Conservation (phyloP, 92 coral and sea anemone genomes). For the Plumapathes pennacea region DNA sequence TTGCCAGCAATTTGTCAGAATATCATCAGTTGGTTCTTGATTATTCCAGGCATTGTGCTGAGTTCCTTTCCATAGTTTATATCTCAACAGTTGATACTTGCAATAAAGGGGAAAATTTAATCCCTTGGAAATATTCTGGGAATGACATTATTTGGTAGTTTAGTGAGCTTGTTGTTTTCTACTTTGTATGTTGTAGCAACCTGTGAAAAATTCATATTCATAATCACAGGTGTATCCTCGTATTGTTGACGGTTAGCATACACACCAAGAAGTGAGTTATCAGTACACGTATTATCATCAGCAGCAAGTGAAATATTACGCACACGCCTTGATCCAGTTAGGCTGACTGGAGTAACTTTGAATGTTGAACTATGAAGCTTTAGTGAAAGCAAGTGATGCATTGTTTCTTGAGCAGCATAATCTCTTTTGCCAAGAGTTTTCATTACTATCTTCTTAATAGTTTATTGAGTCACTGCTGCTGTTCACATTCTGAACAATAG, state of each 20-base stretch:
- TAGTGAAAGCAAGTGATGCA: conserved; percentile 63
- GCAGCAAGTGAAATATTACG: conserved; percentile 12
- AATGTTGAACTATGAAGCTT: conserved; percentile 59
- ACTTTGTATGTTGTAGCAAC: conserved; percentile 62
- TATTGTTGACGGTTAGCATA: conserved; percentile 57
- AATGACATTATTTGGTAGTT: conserved; percentile 57
- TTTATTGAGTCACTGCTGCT: conserved; percentile 42
- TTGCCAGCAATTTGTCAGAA: conserved; percentile 51
- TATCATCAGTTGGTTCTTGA: conserved; percentile 63
- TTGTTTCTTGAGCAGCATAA: conserved; percentile 79
- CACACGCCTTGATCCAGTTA: conserved; percentile 60
- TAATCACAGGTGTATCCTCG: conserved; percentile 24
- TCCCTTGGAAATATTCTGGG: conserved; percentile 69
- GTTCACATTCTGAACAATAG: conserved; percentile 35
- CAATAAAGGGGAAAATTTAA: conserved; percentile 59
- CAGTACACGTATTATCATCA: conserved; percentile 35
- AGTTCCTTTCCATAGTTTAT: conserved; percentile 62
- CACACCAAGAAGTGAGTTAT: conserved; percentile 61
- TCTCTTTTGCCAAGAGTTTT: conserved; percentile 78
- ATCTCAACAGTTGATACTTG: conserved; percentile 65
- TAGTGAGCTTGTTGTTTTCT: conserved; percentile 50
- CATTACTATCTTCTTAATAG: conserved; percentile 61
- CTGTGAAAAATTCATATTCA: conserved; percentile 54
- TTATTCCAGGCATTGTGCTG: conserved; percentile 66
- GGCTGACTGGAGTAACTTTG: conserved; percentile 46